Conservation (phyloP, 2,113 vertebrate genomes). For the Eulacestoma nigropectus region DNA sequence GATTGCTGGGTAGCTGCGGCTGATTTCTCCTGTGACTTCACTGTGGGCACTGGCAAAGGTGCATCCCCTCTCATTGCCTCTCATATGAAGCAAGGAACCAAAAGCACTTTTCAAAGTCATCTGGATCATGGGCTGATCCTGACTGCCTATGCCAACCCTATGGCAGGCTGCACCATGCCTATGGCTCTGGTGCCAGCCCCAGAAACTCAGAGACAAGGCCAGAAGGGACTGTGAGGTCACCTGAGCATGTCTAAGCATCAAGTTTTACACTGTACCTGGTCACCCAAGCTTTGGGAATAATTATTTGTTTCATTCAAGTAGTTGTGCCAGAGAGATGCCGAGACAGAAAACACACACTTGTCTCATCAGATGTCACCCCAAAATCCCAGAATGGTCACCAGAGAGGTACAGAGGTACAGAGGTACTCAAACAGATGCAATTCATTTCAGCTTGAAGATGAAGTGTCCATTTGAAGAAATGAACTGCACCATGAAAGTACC, state of each 20-base stretch:
- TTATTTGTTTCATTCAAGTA: background rate
- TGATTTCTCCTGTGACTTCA: background rate
- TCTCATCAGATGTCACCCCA: background rate
- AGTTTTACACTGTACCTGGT: background rate
- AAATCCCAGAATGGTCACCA: background rate
- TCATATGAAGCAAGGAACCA: background rate
- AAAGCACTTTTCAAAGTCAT: background rate
- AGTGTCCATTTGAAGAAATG: background rate
- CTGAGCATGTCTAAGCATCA: background rate
- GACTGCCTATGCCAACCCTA: background rate
- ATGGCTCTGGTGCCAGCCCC: background rate
- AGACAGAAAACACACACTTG: background rate
- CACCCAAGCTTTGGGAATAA: background rate
- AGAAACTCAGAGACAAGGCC: background rate
- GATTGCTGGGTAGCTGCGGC: background rate
- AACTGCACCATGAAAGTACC: background rate
- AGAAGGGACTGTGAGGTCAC: background rate
- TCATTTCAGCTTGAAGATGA: background rate
- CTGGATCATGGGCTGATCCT: background rate
- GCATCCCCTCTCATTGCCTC: background rate
- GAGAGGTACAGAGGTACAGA: background rate
- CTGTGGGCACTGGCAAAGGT: background rate
- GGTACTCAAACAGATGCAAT: background rate
- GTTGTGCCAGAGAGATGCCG: background rate
- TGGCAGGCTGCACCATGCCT: background rate